Base-by-base conservation (phyloP, 2,113 vertebrate genomes). In the Hippocampus zosterae region DNA sequence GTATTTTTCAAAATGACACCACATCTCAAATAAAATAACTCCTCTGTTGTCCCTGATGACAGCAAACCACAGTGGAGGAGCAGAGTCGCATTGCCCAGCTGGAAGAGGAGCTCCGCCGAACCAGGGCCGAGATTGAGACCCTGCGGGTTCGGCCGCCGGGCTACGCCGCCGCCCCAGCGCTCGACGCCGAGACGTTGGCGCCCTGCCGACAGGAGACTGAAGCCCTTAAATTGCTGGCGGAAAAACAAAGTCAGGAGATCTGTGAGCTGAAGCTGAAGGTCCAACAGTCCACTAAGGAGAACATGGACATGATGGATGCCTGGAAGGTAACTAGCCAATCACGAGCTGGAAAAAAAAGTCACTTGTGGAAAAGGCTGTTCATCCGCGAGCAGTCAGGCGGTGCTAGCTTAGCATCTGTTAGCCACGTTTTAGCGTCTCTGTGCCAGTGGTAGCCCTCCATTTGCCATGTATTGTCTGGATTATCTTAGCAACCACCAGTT, bases 221-320 rank as follows among this genome's bases (percentile, higher is more conserved):
- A 23, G 91, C 91, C 50, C 89, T 98, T 75, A 95, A 93, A 67
- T 65, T 86, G 0, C 37, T 85, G 75, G 93, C 94, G 3, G 95
- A 96, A 2, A 94, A 92, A 52, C 95, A 97, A 18, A 87, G 87
- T 0, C 93, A 94, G 78, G 96, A 99, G 80, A 94, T 98, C 1
- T 50, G 80, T 0, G 95, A 96, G 69, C 83, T 96, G 42, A 96
- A 95, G 82, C 93, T 93, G 81, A 95, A 93, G 65, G 89, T 96
- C 62, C 96, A 96, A 71, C 95, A 95, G 76, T 95, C 95, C 81
- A 94, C 93, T 44, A 94, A 92, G 0, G 97, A 99, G 78, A 98
- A 98, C 87, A 92, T 98, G 93, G 96, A 97, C 3, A 94, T 97
- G 81, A 98, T 98, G 97, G 96, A 98, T 92, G 93, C 93, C 91